Base-by-base conservation (phyloP, 1,140 invertebrate species). In the Bilobella aurantiaca region DNA sequence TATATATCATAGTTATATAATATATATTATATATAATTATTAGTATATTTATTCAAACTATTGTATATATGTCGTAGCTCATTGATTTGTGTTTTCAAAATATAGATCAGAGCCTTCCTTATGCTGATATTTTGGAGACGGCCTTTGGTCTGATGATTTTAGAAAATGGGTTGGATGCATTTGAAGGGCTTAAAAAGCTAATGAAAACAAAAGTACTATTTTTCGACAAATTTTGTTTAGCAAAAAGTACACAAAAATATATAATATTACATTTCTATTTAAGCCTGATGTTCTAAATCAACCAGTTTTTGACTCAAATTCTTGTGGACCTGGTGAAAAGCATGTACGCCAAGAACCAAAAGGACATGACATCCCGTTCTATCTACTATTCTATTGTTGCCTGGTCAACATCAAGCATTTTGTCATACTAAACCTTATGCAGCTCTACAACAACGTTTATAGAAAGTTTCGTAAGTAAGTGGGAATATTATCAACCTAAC, bases 361-460 rank as follows among this genome's bases (percentile, higher is more conserved):
- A n/a, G 65, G 65, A n/a, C 5, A 46, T 3, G 65, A 66, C 27
- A 28, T 37, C 25, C 65, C 65, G 8, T 66, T 49, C 65, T 66
- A 66, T 30, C 27, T 66, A 14, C 59, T 66, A 3, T 66, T 66
- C 29, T 57, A 58, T 30, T 27, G 61, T 8, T 66, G 65, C 59
- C 59, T 66, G 3, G 46, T 49, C 2, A 59, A 66, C 46, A 53
- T 66, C n/a, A 62, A 66, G 46, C 29, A 37, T 28, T 66, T 32
- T 34, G 23, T 53, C 1, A 63, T 67, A 14, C 3, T 30, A 8
- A 62, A 58, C 65, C 58, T 57, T 30, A 61, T 61, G 2, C n/a
- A 34, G n/a, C 21, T 67, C 3, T 62, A 62, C 61, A 56, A 58
- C 25, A 30, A 56, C 14, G 2, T 67, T 2, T 67, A 30, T 34